Evolutionary conservation across 2,888 invertebrate species (phyloP), one percentile per base, ranked within the genome.

Genomic region (Himalopsyche anomala): DNA sequence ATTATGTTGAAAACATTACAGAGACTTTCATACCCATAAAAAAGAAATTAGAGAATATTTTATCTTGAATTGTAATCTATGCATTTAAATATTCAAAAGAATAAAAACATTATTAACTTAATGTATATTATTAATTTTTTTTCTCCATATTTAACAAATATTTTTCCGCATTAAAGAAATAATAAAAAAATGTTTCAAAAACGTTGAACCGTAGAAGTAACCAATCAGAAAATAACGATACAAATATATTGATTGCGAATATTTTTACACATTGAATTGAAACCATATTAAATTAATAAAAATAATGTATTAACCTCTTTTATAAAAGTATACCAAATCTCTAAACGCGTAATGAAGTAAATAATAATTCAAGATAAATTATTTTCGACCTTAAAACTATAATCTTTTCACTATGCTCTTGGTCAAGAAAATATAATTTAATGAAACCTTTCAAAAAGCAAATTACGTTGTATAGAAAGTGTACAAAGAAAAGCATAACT

Each of bases 361-460:
- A 11, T 3, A 62, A 1, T 19, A 19, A 19, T 19, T 6, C 19
- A 19, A 19, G 28, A 62, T 62, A 62, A 9, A 62, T 62, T 62
- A 28, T 62, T 19, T 56, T 4, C 19, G 62, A 5, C 28, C 19
- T 62, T 8, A 19, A 62, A 62, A 62, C 62, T 28, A 28, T 11
- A 62, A 62, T 62, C 62, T 62, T 5, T 62, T 19, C 19, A 19
- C 2, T 8, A 8, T 19, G 28, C 19, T 28, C 19, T 28, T 8
- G 62, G 19, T 19, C 62, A 28, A 62, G 51, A 62, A 8, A 62
- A 62, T 19, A 62, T 62, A 62, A 62, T 62, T 62, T 62, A 62
- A 62, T 62, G 62, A 62, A 62, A 62, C 62, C 62, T 62, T 62
- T 62, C 62, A 62, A 62, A 62, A 62, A 62, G 28, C 19, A 62